Base-by-base conservation (phyloP, 2,113 vertebrate species). In the Phasianus colchicus region DNA sequence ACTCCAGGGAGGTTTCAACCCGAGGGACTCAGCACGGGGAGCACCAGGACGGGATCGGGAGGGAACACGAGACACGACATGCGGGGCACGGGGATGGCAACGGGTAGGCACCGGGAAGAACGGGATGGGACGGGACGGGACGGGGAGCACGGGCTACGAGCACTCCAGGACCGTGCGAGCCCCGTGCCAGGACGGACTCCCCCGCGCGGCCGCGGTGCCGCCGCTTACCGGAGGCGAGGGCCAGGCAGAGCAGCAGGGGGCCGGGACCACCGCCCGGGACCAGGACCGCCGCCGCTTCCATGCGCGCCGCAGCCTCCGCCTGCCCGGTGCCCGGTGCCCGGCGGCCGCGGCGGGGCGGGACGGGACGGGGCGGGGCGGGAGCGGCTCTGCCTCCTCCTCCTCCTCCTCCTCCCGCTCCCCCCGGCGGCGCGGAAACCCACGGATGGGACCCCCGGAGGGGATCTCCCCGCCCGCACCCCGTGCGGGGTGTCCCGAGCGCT, bases 161-260 rank as follows among this genome's bases (percentile, higher is more conserved):
- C 24, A 11, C 61, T 40, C 18, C 48, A 29, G 60, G n/a, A 57
- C 19, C 18, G 36, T 5, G 66, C 50, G 89, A 21, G 34, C 9
- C 70, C 66, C 38, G 24, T 11, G 12, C 16, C 40, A 12, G 30
- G 32, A 16, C 30, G 32, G 30, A 22, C 42, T 21, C 32, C 50
- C 19, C 54, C 67, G 22, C 20, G 40, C 36, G 42, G 16, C 45
- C 65, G 9, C 66, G 24, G 32, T 52, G 40, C 57, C 71, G 57
- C 24, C 70, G 84, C 92, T 94, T 91, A 90, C 95, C 90, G 72
- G 90, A 95, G 92, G 90, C 76, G 43, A 94, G 81, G 64, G 84
- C 90, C 87, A 90, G 90, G 87, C 92, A 92, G 40, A 95, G 76
- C 92, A 94, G 71, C 71, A 95, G 57, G 45, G 92, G 48, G n/a